These are phyloP conservation scores for Drosophila setifemur DNA, from an alignment of 1,140 invertebrate genomes.

Conservation along the genomic window DNA sequence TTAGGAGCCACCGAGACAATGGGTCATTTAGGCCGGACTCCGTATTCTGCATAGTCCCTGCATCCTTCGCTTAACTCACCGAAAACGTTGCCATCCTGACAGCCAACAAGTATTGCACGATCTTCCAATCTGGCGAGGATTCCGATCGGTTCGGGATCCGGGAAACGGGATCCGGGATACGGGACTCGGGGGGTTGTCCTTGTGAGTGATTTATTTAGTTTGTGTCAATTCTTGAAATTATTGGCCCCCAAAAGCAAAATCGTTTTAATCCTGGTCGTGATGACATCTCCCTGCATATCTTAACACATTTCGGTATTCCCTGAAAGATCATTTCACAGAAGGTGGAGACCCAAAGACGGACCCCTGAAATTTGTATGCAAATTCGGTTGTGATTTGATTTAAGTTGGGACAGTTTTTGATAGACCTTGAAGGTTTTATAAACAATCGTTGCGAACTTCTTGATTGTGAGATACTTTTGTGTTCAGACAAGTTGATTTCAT, in stretches of 20 bases:
- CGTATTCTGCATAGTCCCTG: background rate
- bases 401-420: background rate
- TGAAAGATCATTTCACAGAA: slow-evolving; percentile 43
- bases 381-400: slow-evolving; percentile 5
- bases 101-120: slow-evolving; percentile 79
- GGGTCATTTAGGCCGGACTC: slow-evolving; percentile 65
- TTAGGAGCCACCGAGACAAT: slow-evolving; percentile 63
- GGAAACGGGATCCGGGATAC: too few relatives aligned
- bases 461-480: background rate
- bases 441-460: background rate
- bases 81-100: slow-evolving; percentile 71
- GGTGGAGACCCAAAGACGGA: background rate
- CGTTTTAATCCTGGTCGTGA: slow-evolving; percentile 41
- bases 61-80: slow-evolving; percentile 24
- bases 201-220: slow-evolving; percentile 80
- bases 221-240: slow-evolving; percentile 77
- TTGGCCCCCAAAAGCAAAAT: slow-evolving; percentile 53
- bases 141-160: background rate
- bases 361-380: slow-evolving; percentile 15
- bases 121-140: slow-evolving; percentile 7
- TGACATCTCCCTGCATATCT: slow-evolving; percentile 71
- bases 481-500: background rate
- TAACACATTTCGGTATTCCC: slow-evolving; percentile 76
- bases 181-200: slow-evolving; percentile 20
- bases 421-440: background rate